Conservation (phyloP, 2,888 invertebrate species). For the Poecilobothrus nobilitatus region DNA sequence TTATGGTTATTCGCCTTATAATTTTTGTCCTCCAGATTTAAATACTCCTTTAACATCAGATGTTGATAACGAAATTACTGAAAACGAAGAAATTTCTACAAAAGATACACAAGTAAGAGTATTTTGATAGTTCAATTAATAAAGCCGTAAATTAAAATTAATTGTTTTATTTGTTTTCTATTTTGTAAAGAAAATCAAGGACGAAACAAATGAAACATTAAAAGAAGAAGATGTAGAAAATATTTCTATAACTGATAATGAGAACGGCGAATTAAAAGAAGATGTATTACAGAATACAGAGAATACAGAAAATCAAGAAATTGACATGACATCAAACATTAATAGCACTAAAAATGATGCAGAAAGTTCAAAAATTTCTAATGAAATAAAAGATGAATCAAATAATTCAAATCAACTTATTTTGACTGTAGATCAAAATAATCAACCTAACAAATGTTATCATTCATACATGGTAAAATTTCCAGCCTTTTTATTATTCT, state of each 20-base stretch:
- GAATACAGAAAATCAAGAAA: not conserved
- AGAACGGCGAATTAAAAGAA: not conserved
- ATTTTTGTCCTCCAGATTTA: constrained; percentile 21
- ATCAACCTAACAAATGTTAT: constrained; percentile 5
- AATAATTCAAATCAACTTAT: not conserved
- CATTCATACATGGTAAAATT: not conserved
- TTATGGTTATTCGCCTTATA: constrained; percentile 25
- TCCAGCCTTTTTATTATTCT: too few species aligned
- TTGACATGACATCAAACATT: too few species aligned
- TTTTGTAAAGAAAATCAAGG: not conserved
- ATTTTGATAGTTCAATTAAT: not conserved
- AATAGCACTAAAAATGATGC: not conserved
- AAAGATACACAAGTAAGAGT: not conserved
- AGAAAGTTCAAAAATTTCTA: not conserved
- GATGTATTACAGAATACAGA: not conserved
- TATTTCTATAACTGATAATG: not conserved
- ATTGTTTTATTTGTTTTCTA: too few species aligned
- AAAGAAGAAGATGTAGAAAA: not conserved
- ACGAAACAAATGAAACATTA: not conserved
- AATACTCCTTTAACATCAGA: constrained; percentile 15
- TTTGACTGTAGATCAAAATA: constrained; percentile 13
- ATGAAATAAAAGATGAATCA: constrained; percentile 7
- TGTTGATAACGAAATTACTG: not conserved
- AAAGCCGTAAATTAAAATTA: not conserved
- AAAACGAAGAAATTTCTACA: not conserved